These are phyloP conservation scores for Platyura marginata DNA, from an alignment of 1,140 invertebrate species.

Conservation along the genomic window DNA sequence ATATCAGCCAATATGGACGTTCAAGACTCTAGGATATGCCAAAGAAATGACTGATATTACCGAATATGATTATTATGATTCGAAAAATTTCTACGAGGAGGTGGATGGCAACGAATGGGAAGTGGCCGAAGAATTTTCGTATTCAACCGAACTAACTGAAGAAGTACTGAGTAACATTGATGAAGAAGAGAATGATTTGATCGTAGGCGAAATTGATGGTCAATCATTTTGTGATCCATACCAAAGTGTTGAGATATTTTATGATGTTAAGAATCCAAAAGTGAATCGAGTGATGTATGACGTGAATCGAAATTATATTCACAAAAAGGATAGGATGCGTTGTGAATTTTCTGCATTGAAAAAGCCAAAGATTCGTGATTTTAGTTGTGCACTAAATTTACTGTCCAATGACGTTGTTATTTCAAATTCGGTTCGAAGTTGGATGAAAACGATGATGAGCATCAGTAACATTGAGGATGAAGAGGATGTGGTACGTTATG, in stretches of 20 bases:
- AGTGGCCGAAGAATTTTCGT: neutral
- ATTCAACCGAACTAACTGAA: neutral
- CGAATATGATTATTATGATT: too few relatives aligned
- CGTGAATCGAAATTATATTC: conserved; percentile 8
- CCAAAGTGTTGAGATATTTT: conserved; percentile 18
- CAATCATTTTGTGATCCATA: neutral
- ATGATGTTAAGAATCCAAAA: conserved; percentile 15
- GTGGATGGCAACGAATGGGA: conserved; percentile 10
- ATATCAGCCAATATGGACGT: conserved; percentile 23
- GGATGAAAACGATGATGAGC: conserved; percentile 14
- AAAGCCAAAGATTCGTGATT: neutral
- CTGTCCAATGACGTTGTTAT: neutral
- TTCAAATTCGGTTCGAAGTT: conserved; percentile 13
- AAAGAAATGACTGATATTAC: conserved; percentile 1
- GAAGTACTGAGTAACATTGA: neutral
- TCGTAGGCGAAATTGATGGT: neutral
- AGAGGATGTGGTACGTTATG: conserved; percentile 21
- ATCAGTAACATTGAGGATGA: conserved; percentile 19
- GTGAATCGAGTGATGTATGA: conserved; percentile 18
- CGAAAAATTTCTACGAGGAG: neutral
- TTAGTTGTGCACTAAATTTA: too few relatives aligned
- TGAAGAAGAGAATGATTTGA: neutral
- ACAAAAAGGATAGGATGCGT: neutral
- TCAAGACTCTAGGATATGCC: conserved; percentile 12
- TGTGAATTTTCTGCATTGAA: too few relatives aligned